Conservation (phyloP, 2,888 invertebrate species). For the Cecidostiba fungosa region DNA sequence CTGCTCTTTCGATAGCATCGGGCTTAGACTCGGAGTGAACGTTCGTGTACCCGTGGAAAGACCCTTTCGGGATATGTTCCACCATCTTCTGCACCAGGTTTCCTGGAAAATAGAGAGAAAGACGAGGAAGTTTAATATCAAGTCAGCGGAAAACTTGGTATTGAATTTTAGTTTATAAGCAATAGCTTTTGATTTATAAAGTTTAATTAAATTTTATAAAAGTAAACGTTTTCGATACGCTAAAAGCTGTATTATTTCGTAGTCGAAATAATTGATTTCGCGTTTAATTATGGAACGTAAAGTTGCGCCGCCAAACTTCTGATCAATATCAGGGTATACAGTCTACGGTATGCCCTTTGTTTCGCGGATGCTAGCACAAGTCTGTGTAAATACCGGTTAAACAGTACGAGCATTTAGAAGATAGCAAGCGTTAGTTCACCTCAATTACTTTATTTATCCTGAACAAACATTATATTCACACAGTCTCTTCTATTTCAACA, state of each 20-base stretch:
- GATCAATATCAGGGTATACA: not conserved
- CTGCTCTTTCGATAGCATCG: constrained; percentile 72
- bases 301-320: not conserved
- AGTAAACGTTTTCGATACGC: not conserved
- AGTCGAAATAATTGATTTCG: not conserved
- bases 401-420: not conserved
- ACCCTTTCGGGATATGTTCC: constrained; percentile 77
- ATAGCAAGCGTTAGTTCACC: not conserved
- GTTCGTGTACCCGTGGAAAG: constrained; percentile 70
- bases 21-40: constrained; percentile 74
- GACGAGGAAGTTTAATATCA: not conserved
- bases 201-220: too few species aligned
- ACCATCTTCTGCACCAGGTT: constrained; percentile 85
- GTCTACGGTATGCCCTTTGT: not conserved
- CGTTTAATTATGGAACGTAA: not conserved
- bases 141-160: not conserved
- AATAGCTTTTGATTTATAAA: too few species aligned
- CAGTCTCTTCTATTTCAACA: not conserved
- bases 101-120: constrained; percentile 80
- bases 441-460: not conserved
- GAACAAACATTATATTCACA: not conserved
- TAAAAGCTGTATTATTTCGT: not conserved
- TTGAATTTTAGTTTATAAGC: too few species aligned
- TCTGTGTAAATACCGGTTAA: not conserved
- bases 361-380: not conserved